Conservation (phyloP, 2,797 vertebrate genomes). For the Halcyon smyrnensis region DNA sequence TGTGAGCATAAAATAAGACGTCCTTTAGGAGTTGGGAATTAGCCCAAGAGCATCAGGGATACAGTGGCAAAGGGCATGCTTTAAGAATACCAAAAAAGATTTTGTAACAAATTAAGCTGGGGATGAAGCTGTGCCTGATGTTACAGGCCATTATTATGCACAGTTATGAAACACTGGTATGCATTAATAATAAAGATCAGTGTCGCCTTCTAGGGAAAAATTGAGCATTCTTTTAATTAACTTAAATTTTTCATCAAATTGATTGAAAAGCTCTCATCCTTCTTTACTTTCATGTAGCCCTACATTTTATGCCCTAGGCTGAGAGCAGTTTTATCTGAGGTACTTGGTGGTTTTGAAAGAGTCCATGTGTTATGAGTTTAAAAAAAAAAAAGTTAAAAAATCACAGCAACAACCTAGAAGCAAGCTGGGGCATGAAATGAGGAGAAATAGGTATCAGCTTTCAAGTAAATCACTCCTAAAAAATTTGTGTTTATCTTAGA, state of each 20-base stretch:
- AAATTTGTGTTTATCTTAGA: conserved; percentile 36
- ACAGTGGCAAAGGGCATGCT: conserved; percentile 75
- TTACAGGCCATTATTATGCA: conserved; percentile 79
- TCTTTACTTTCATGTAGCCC: conserved; percentile 77
- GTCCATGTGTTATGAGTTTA: conserved; percentile 5
- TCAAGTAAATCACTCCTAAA: conserved; percentile 35
- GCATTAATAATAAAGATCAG: conserved; percentile 87
- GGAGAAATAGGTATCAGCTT: conserved; percentile 34
- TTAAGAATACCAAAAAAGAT: conserved; percentile 80
- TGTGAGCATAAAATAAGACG: conserved; percentile 69
- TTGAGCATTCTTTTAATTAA: conserved; percentile 84
- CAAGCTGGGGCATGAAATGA: conserved; percentile 55
- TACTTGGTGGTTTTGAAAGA: conserved; percentile 67
- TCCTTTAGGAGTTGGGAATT: conserved; percentile 73
- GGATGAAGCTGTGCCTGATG: conserved; percentile 74
- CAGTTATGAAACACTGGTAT: conserved; percentile 74
- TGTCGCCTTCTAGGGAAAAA: conserved; percentile 81
- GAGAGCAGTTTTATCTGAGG: conserved; percentile 71
- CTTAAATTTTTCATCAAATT: conserved; percentile 84
- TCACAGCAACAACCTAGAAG: conserved; percentile 62
- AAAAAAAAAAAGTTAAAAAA: neutral
- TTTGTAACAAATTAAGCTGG: conserved; percentile 81
- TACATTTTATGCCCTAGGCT: conserved; percentile 73
- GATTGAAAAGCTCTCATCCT: conserved; percentile 84
- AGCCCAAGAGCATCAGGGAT: conserved; percentile 70